These are phyloP conservation scores for Ophion ventricosus DNA, from an alignment of 2,888 invertebrate genomes.

Conservation along the genomic window DNA sequence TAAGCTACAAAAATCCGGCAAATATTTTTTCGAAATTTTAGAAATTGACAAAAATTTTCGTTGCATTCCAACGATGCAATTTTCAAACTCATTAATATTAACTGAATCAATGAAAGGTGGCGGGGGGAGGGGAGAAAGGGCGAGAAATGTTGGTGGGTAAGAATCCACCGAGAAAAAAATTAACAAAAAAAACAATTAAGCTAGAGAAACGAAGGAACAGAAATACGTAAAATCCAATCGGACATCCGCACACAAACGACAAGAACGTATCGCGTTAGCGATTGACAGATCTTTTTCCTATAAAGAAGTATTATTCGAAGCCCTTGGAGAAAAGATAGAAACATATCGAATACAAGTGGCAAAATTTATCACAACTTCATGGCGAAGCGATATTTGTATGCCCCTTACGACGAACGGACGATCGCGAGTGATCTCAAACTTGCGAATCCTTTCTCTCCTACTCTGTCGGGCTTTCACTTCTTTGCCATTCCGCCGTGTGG, in stretches of 20 bases:
- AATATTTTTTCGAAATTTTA: too few relatives aligned
- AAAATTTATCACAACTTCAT: constrained; percentile 52
- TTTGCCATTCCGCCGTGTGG: background rate
- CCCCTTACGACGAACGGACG: constrained; percentile 1
- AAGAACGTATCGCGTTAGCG: background rate
- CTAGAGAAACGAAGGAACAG: background rate
- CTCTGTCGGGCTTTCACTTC: background rate
- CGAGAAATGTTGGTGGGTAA: too few relatives aligned
- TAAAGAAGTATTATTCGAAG: background rate
- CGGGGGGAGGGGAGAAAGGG: too few relatives aligned
- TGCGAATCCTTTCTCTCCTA: constrained; percentile 8
- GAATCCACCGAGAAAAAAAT: background rate
- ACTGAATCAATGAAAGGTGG: too few relatives aligned
- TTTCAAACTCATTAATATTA: too few relatives aligned
- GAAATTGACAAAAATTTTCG: too few relatives aligned
- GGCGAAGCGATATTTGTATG: constrained; percentile 7
- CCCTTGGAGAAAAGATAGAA: background rate
- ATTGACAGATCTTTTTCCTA: background rate
- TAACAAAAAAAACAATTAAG: background rate
- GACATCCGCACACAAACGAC: too few relatives aligned
- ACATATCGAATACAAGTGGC: background rate
- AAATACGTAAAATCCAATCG: background rate
- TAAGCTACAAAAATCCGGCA: too few relatives aligned
- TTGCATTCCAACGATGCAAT: too few relatives aligned
- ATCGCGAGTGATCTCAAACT: background rate